phyloP scores from a whole-genome alignment of 2,797 vertebrate genomes.

The Remorina albescens region DNA sequence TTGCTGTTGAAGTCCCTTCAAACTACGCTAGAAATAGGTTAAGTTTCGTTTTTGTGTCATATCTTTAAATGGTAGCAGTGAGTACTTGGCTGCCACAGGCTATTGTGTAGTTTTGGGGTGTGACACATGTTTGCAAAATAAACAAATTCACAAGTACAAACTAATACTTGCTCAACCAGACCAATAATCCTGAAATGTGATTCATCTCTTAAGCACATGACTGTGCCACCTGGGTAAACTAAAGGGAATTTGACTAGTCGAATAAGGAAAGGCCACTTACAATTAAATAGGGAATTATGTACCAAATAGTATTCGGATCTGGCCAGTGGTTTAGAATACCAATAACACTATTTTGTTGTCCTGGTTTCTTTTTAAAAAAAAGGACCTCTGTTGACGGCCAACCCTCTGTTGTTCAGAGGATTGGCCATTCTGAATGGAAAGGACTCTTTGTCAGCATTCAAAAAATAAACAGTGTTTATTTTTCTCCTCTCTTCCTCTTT shows the following conservation, averaged over 20 bases:
- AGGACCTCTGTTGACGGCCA: too few relatives aligned
- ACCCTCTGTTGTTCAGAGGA: too few relatives aligned
- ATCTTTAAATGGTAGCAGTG: constrained; percentile 7
- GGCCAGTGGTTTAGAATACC: too few relatives aligned
- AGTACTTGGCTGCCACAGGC: constrained; percentile 13
- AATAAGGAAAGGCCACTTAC: neutral
- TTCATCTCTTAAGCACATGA: neutral
- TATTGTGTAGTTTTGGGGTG: neutral
- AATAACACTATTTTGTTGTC: neutral
- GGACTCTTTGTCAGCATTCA: too few relatives aligned
- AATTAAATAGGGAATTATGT: neutral
- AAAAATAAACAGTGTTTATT: too few relatives aligned
- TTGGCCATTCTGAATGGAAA: too few relatives aligned
- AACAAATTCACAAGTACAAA: constrained; percentile 3
- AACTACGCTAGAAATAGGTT: constrained; percentile 4
- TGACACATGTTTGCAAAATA: constrained; percentile 15
- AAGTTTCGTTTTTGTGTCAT: constrained; percentile 6
- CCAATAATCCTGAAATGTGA: neutral
- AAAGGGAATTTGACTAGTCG: neutral
- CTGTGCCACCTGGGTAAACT: neutral
- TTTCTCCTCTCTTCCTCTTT: neutral
- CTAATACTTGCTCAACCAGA: neutral
- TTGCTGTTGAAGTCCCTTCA: constrained; percentile 41
- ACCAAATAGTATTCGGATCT: neutral
- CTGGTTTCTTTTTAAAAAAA: neutral